Percentiles rank a stretch among this genome's conserved stretches.
phyloP scores from a whole-genome alignment of 1,140 invertebrate genomes.

The Meloidogyne exigua region DNA sequence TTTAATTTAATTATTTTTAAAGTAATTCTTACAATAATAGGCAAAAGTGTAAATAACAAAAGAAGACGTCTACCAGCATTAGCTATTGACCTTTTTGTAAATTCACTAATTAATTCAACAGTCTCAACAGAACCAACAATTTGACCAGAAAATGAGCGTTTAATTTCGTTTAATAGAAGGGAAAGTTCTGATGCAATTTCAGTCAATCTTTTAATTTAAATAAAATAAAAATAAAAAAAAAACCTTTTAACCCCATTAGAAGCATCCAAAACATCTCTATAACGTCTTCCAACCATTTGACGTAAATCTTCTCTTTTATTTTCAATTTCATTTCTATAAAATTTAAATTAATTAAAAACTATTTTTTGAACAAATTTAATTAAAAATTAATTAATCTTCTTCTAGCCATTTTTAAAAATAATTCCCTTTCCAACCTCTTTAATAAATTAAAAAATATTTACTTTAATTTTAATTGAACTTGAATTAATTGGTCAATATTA shows the following conservation, averaged over 20 bases:
- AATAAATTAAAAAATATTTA: constrained; percentile 18
- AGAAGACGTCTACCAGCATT: background rate
- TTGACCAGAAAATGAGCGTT: background rate
- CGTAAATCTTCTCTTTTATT: constrained; percentile 67
- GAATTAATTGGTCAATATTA: constrained; percentile 57
- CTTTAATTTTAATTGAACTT: constrained; percentile 44
- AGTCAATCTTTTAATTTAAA: constrained; percentile 16
- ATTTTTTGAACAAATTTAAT: too few relatives aligned
- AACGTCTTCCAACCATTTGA: constrained; percentile 64
- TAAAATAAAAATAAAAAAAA: background rate
- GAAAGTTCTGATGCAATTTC: constrained; percentile 41
- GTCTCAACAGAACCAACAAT: background rate
- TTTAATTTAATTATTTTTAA: background rate
- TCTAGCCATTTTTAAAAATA: too few relatives aligned
- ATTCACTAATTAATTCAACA: background rate
- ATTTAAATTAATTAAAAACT: too few relatives aligned
- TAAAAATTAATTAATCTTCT: background rate
- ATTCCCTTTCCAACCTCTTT: too few relatives aligned
- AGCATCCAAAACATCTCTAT: constrained; percentile 64
- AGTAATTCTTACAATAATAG: background rate
- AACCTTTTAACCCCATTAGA: constrained; percentile 57
- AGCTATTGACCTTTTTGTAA: background rate
- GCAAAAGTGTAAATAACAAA: constrained; percentile 6
- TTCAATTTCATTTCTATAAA: constrained; percentile 54
- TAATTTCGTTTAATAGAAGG: constrained; percentile 19